Evolutionary conservation across 2,797 vertebrate species (phyloP), one percentile per base, ranked within the genome.

Genomic region (Chelmon rostratus): DNA sequence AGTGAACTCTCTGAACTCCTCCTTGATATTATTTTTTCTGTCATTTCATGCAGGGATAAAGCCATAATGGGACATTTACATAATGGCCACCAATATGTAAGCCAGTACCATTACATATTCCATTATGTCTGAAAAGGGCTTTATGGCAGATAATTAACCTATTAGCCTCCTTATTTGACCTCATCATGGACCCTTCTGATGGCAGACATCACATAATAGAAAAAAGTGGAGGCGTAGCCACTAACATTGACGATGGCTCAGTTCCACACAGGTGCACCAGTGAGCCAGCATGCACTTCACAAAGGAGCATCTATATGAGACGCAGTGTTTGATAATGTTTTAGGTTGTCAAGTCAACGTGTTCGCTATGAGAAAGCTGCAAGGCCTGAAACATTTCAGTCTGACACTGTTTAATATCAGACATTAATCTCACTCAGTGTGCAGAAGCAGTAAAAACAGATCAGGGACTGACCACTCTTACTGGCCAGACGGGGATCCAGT

Each of bases 101-200:
- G 1, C 12, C 37, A 10, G 44, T 19, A 28, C 8, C 31, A 58
- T 73, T 19, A 52, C 44, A 7, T 42, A 23, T 50, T 54, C 25
- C 15, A 28, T 37, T 59, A 38, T 5, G 8, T 42, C 12, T 42
- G 52, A 13, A 33, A 12, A 42, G 9, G n/a, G 9, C 44, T 70
- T 69, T 9, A 56, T 61, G 21, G 2, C 4, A 1, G n/a, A 75
- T 75, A 59, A 76, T 68, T 54, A 44, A 57, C 54, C n/a, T 5
- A 40, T 47, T n/a, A 23, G 8, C 23, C 13, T 31, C 5, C 7
- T 38, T 7, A 4, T 37, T 23, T 25, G 11, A 67, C 38, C 61
- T 49, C 50, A 69, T 15, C 28, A 65, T 4, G 7, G 10, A 35
- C 9, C 53, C 0, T 19, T 28, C 23, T 40, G 49, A n/a, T n/a